Evolutionary conservation across 2,888 invertebrate genomes (phyloP).

Genomic region (Gymnoscelis rufifasciata): DNA sequence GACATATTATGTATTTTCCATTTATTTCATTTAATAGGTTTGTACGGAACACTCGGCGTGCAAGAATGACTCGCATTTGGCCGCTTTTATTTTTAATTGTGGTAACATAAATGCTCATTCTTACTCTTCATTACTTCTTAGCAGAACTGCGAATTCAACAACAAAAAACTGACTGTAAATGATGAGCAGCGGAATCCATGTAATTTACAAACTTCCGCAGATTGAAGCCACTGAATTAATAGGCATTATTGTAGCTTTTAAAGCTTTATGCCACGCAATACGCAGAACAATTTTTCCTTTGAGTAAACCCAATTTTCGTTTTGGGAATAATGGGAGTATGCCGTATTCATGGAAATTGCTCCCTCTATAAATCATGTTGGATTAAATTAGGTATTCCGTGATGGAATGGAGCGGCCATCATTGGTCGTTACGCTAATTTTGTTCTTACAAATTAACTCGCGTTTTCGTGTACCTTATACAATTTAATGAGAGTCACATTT

Average conservation of each 20-base stretch:
- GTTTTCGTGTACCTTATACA: not conserved
- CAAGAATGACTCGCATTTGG: no score
- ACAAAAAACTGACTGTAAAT: no score
- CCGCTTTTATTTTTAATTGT: no score
- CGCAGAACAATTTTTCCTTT: constrained; percentile 29
- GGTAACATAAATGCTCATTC: no score
- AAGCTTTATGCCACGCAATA: constrained; percentile 28
- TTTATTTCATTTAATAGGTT: no score
- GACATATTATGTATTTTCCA: no score
- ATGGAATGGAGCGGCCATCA: constrained; percentile 14
- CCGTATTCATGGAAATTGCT: constrained; percentile 26
- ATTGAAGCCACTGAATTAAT: not conserved
- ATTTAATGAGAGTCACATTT: not conserved
- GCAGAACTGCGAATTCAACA: no score
- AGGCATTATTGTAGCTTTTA: constrained; percentile 14
- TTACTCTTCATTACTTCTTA: no score
- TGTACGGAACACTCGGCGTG: no score
- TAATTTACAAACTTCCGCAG: not conserved
- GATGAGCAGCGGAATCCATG: not conserved
- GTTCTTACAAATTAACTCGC: constrained; percentile 1
- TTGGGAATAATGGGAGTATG: constrained; percentile 22
- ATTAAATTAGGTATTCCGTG: constrained; percentile 26
- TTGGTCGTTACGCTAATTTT: constrained; percentile 6
- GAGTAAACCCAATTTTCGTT: constrained; percentile 28
- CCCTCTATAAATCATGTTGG: constrained; percentile 26